Conservation (phyloP, 2,888 invertebrate genomes). For the Chrysopilus asiliformis region DNA sequence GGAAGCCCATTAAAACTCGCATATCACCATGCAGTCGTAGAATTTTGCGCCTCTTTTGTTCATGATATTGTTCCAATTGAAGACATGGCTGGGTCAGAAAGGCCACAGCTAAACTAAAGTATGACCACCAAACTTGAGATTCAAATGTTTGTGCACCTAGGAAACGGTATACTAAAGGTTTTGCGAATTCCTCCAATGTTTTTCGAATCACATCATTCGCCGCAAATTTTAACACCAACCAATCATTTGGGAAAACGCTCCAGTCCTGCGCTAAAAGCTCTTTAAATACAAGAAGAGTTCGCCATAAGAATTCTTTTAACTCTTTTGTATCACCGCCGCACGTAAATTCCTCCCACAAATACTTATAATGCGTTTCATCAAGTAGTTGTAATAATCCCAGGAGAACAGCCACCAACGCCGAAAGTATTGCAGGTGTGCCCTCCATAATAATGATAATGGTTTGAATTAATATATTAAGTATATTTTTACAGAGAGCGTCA, state of each 20-base stretch:
- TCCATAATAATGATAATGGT: conserved; percentile 72
- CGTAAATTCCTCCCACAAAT: conserved; percentile 69
- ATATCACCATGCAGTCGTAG: conserved; percentile 74
- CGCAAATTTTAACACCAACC: conserved; percentile 81
- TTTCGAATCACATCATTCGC: conserved; percentile 75
- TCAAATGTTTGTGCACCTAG: conserved; percentile 63
- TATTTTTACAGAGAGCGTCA: conserved; percentile 66
- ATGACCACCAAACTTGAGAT: conserved; percentile 61
- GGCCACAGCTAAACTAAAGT: conserved; percentile 66
- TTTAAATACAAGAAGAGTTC: conserved; percentile 51
- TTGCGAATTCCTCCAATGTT: conserved; percentile 76
- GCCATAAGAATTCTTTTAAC: conserved; percentile 71
- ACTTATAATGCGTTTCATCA: conserved; percentile 75
- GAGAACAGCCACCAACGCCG: conserved; percentile 75
- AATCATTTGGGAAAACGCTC: conserved; percentile 64
- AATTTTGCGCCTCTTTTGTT: conserved; percentile 62
- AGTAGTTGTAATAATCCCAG: conserved; percentile 74
- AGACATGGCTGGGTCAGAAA: conserved; percentile 69
- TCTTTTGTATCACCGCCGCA: conserved; percentile 59
- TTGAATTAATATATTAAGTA: conserved; percentile 73
- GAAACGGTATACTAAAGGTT: conserved; percentile 73
- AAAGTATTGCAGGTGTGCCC: conserved; percentile 50
- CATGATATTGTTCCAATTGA: conserved; percentile 70
- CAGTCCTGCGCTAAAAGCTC: conserved; percentile 34
- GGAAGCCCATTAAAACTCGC: conserved; percentile 85